phyloP scores from a whole-genome alignment of 2,113 vertebrate species.

The Atractosteus spatula region DNA sequence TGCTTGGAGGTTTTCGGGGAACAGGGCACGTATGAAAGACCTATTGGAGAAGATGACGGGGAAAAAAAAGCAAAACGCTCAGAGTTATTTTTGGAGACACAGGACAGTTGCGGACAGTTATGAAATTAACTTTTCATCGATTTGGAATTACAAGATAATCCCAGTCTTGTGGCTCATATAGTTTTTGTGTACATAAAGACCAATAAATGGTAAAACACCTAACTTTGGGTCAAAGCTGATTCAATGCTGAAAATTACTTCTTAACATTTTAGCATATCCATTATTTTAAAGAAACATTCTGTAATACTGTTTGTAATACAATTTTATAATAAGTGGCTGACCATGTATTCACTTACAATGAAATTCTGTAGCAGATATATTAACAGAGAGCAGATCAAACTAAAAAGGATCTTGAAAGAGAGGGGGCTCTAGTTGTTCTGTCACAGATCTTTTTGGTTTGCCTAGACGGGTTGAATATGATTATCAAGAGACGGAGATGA shows the following conservation, averaged over 20 bases:
- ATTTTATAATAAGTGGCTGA: no score
- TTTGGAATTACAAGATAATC: slow-evolving; percentile 11
- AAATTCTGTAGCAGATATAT: no score
- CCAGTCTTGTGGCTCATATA: slow-evolving; percentile 7
- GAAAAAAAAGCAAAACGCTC: slow-evolving; percentile 2
- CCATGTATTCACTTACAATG: no score
- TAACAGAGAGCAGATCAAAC: no score
- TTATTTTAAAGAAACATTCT: no score
- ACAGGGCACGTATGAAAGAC: slow-evolving; percentile 89
- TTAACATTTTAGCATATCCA: background rate
- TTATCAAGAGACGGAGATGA: no score
- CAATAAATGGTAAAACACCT: slow-evolving; percentile 8
- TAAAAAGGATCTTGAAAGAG: no score
- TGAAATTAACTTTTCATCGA: background rate
- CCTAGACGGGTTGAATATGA: no score
- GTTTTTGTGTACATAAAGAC: slow-evolving; percentile 6
- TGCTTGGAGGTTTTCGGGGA: slow-evolving; percentile 90
- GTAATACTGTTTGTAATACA: no score
- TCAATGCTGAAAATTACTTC: slow-evolving; percentile 14
- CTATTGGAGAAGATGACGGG: slow-evolving; percentile 49
- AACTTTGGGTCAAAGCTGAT: slow-evolving; percentile 28
- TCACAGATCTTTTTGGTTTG: no score
- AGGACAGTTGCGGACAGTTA: background rate
- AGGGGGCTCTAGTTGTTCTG: no score
- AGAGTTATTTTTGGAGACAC: background rate